A percentile compares a stretch with the other conserved stretches of the same genome.
Conservation (phyloP, 1,140 invertebrate genomes). For the Onthophagus taurus region DNA sequence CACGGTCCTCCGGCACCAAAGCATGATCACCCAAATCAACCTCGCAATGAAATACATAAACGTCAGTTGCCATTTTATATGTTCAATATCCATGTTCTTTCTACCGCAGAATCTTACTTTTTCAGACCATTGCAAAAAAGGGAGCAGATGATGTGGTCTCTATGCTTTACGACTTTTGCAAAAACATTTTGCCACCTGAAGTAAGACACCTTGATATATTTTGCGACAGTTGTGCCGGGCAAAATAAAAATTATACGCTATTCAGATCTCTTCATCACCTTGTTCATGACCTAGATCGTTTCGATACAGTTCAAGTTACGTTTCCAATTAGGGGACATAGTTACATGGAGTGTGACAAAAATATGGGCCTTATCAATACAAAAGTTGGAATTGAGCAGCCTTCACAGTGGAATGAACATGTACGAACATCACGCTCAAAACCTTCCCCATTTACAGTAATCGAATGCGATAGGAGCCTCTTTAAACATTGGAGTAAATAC, state of each 20-base stretch:
- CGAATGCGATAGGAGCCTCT: conserved; percentile 9
- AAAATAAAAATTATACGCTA: conserved; percentile 20
- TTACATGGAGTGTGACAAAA: conserved; percentile 15
- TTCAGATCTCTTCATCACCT: conserved; percentile 19
- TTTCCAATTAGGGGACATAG: conserved; percentile 15
- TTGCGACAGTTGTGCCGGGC: conserved; percentile 16
- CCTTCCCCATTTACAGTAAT: no score
- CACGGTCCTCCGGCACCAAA: no score
- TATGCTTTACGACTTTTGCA: conserved; percentile 10
- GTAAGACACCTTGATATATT: conserved; percentile 16
- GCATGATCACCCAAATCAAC: no score
- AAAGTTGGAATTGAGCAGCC: no score
- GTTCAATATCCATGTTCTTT: conserved; percentile 24
- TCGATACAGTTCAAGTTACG: conserved; percentile 9
- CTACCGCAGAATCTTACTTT: conserved; percentile 16
- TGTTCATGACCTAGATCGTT: conserved; percentile 7
- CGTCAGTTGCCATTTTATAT: conserved; percentile 17
- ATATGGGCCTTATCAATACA: conserved; percentile 19
- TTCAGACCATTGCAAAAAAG: conserved; percentile 23
- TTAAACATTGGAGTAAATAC: conserved; percentile 4
- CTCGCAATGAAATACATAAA: no score
- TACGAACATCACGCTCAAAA: no score
- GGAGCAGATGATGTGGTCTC: conserved; percentile 21
- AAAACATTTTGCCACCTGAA: conserved; percentile 1
- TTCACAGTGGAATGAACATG: no score